Base-by-base conservation (phyloP, 1,140 invertebrate species). In the Dinoponera quadriceps region DNA sequence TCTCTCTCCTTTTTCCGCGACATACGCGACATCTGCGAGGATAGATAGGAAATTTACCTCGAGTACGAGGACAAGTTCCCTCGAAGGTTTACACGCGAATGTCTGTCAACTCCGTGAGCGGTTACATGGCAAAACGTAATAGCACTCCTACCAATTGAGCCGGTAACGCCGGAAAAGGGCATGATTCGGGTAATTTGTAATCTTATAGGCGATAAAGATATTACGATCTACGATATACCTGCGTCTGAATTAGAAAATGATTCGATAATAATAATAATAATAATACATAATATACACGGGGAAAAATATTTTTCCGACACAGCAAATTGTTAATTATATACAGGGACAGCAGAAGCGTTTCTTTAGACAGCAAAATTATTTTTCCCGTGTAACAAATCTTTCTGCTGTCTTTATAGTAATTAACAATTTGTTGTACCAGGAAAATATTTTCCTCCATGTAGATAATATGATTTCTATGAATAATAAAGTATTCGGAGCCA, bases 31-130 rank as follows among this genome's bases (percentile, higher is more conserved):
- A n/a, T n/a, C 25, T 71, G 54, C 25, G 29, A 44, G 54, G 75
- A 69, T 69, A 59, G 75, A 80, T 78, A 68, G 62, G 49, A 68
- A 51, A 80, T 80, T 77, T 77, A 77, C 48, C 33, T 69, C 49
- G 63, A 44, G 74, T 54, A 54, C 51, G 51, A 22, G 51, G 63
- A 69, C 75, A 68, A 80, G 65, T 69, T 80, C 63, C 22, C 51
- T n/a, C 75, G 33, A n/a, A 80, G 75, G 22, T 55, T 80, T 80
- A 69, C 51, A 69, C 63, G 29, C 63, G 75, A 69, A 18, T 44
- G 65, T 66, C 29, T 57, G 63, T 80, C 75, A 69, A 7, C 7
- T 18, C 33, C 51, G 75, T 51, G 63, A 80, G 25, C 51, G 29
- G 65, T 57, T 80, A 57, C 65, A 71, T n/a, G 33, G 51, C 33